Evolutionary conservation across 2,113 vertebrate genomes (phyloP).

Genomic region (Lamprologus sp.): DNA sequence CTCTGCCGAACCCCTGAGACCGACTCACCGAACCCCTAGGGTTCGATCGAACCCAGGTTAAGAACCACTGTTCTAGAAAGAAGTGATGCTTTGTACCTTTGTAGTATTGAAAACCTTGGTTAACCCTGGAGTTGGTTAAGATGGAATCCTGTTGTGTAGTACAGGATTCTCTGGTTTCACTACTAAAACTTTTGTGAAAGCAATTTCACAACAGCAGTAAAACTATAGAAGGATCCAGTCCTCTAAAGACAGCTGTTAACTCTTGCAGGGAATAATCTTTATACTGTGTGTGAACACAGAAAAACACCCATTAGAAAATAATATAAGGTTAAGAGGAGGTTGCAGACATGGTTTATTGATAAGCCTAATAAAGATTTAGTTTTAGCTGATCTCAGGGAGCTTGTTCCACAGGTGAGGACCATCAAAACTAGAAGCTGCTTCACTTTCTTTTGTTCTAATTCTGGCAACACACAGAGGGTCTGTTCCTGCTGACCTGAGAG

Average conservation of each 20-base stretch:
- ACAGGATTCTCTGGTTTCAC: background rate
- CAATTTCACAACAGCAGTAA: background rate
- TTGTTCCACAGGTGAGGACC: background rate
- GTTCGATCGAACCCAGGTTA: too few species aligned
- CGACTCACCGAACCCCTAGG: too few species aligned
- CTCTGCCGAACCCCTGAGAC: too few species aligned
- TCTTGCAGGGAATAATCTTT: background rate
- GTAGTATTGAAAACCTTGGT: background rate
- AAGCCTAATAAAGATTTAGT: background rate
- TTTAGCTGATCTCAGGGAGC: background rate
- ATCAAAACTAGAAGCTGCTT: background rate
- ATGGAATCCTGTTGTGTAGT: background rate
- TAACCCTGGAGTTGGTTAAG: background rate
- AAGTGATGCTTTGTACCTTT: background rate
- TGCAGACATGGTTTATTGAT: background rate
- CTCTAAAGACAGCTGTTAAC: background rate
- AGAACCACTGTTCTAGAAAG: too few species aligned
- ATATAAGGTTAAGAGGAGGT: background rate
- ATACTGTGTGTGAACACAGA: background rate
- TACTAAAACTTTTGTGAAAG: background rate
- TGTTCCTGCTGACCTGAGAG: background rate
- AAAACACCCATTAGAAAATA: background rate
- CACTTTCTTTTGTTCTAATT: background rate
- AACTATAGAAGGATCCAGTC: background rate
- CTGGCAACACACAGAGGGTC: rapidly evolving